Evolutionary conservation across 2,797 vertebrate genomes (phyloP).

Genomic region (Schizothorax lantsangensis): DNA sequence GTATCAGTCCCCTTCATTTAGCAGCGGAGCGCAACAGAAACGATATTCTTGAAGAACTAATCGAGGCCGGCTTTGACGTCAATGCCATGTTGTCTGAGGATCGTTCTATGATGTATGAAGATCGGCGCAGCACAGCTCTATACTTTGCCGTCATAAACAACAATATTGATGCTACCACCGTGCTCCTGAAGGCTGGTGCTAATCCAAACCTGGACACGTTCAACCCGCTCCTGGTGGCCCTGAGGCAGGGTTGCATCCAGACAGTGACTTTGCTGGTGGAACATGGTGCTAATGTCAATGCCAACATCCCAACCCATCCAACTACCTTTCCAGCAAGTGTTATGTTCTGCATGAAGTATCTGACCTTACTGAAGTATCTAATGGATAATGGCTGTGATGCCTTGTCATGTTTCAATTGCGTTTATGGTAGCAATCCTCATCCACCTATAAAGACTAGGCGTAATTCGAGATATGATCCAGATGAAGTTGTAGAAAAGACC

Average conservation of each 20-base stretch:
- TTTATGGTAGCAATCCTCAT: constrained; percentile 82
- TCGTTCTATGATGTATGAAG: constrained; percentile 85
- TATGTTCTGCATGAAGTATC: constrained; percentile 92
- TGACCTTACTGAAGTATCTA: constrained; percentile 88
- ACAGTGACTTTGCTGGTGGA: constrained; percentile 85
- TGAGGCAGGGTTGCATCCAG: constrained; percentile 83
- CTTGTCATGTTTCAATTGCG: constrained; percentile 86
- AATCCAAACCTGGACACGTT: constrained; percentile 90
- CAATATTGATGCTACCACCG: constrained; percentile 80
- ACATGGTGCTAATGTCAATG: constrained; percentile 88
- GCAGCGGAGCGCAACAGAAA: constrained; percentile 89
- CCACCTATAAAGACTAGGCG: constrained; percentile 75
- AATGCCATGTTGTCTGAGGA: constrained; percentile 85
- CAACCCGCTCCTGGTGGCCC: constrained; percentile 88
- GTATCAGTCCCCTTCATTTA: constrained; percentile 93
- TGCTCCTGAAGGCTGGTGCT: constrained; percentile 87
- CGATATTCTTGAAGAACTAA: constrained; percentile 83
- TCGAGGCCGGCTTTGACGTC: constrained; percentile 87
- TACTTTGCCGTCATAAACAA: constrained; percentile 91
- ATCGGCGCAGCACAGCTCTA: constrained; percentile 86
- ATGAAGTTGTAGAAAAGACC: constrained; percentile 2
- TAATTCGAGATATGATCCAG: constrained; percentile 50
- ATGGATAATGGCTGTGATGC: constrained; percentile 90
- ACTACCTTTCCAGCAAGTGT: constrained; percentile 90
- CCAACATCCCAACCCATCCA: constrained; percentile 85